These are phyloP conservation scores for Octopus sinensis DNA, from an alignment of 1,140 invertebrate species.

Conservation along the genomic window DNA sequence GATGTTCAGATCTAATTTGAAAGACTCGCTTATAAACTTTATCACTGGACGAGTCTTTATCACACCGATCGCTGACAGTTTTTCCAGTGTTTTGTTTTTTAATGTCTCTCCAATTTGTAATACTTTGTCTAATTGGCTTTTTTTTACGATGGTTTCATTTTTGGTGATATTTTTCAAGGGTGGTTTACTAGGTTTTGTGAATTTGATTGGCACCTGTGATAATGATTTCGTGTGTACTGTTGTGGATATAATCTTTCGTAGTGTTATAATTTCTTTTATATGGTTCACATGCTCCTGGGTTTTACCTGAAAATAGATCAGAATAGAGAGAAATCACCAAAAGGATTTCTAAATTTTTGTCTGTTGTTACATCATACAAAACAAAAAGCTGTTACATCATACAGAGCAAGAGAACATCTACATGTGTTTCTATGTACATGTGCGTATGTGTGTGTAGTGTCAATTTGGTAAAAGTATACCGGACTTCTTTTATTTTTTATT, in stretches of 20 bases:
- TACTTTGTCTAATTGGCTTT: slow-evolving; percentile 33
- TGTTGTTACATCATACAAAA: no score
- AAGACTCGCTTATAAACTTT: slow-evolving; percentile 33
- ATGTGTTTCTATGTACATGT: no score
- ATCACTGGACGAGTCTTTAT: slow-evolving; percentile 30
- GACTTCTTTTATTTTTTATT: no score
- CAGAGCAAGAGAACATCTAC: no score
- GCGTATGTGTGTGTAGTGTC: no score
- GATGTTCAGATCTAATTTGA: slow-evolving; percentile 42
- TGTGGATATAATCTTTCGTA: slow-evolving; percentile 10
- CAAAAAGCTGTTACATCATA: no score
- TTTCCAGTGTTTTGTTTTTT: slow-evolving; percentile 48
- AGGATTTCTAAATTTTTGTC: no score
- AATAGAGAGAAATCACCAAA: no score
- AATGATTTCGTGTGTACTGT: background rate
- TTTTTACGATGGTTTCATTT: slow-evolving; percentile 26
- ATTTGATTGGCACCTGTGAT: slow-evolving; percentile 11
- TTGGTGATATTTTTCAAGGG: slow-evolving; percentile 18
- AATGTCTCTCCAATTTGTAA: slow-evolving; percentile 36
- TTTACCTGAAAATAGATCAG: no score
- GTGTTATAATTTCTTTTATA: background rate
- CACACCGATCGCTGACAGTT: slow-evolving; percentile 42
- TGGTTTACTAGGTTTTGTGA: slow-evolving; percentile 17
- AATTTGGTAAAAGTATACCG: no score
- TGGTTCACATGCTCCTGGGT: no score